phyloP scores from a whole-genome alignment of 2,113 vertebrate species.

The Aplodontia rufa region DNA sequence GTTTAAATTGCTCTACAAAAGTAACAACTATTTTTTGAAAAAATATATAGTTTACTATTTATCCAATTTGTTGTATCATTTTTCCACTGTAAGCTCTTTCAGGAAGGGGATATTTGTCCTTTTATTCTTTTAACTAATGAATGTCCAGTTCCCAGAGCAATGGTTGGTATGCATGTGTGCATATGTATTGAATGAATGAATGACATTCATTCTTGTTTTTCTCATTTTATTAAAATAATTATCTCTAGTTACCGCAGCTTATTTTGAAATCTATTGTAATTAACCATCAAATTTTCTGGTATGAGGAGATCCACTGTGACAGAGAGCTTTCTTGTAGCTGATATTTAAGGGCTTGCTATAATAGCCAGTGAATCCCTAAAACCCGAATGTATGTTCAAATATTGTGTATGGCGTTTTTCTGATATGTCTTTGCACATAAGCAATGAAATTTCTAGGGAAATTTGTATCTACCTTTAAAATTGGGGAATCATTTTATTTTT shows the following conservation, averaged over 20 bases:
- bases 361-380: constrained; percentile 18
- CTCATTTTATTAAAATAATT: background rate
- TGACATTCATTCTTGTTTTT: background rate
- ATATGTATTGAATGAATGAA: background rate
- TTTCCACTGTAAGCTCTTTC: background rate
- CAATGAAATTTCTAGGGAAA: background rate
- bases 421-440: background rate
- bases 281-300: background rate
- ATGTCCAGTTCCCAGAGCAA: background rate
- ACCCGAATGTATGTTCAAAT: background rate
- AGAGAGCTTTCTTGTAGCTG: background rate
- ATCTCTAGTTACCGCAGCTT: background rate
- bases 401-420: background rate
- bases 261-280: background rate
- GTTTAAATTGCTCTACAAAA: background rate
- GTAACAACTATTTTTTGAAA: background rate
- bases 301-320: background rate
- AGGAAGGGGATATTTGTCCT: background rate
- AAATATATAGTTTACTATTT: background rate
- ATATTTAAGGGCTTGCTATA: background rate
- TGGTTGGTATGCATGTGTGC: background rate
- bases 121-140: background rate
- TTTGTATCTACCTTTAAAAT: background rate
- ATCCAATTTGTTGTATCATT: background rate
- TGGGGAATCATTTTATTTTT: background rate